phyloP scores from a whole-genome alignment of 1,140 invertebrate genomes.

The Pinna nobilis region DNA sequence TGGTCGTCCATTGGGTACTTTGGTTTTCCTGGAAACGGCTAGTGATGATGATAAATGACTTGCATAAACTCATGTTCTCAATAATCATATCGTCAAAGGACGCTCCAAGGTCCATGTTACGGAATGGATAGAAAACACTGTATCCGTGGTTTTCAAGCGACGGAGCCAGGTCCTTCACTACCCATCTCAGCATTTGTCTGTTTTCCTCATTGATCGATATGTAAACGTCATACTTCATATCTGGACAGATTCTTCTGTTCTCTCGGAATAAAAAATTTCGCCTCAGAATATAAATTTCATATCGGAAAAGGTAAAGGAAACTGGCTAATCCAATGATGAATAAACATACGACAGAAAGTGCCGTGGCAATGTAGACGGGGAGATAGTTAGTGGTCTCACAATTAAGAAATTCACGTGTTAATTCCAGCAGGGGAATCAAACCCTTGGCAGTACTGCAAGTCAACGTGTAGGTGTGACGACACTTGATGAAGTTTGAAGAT shows the following conservation, averaged over 20 bases:
- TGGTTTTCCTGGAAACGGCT: background rate
- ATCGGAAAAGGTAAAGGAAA: conserved; percentile 1
- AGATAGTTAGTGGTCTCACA: background rate
- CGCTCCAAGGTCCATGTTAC: background rate
- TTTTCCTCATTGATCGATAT: conserved; percentile 22
- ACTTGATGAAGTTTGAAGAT: background rate
- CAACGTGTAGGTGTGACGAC: background rate
- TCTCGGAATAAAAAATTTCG: background rate
- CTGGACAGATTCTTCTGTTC: background rate
- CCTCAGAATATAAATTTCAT: conserved; percentile 14
- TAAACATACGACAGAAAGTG: background rate
- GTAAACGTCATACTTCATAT: conserved; percentile 21
- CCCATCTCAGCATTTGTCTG: background rate
- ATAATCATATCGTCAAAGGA: background rate
- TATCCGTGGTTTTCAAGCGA: background rate
- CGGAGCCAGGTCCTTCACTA: background rate
- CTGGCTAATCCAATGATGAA: background rate
- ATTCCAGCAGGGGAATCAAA: background rate
- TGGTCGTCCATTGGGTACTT: background rate
- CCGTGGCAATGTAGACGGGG: background rate
- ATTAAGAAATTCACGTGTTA: background rate
- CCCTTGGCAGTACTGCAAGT: background rate
- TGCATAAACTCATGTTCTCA: background rate
- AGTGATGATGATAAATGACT: conserved; percentile 4
- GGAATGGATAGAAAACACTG: background rate